phyloP scores from a whole-genome alignment of 2,797 vertebrate species.

The Siniperca scherzeri region DNA sequence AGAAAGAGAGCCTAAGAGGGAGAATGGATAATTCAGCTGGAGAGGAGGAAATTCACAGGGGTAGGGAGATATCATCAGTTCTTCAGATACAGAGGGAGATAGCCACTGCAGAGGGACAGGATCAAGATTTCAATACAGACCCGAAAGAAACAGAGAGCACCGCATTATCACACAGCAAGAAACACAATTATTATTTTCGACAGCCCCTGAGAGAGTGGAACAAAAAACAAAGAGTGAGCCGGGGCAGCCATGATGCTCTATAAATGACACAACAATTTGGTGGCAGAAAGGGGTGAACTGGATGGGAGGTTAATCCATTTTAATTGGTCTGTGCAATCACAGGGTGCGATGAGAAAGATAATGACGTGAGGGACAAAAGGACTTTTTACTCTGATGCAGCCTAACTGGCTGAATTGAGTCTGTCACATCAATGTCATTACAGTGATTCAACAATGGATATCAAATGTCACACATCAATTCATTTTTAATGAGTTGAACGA shows the following conservation, averaged over 20 bases:
- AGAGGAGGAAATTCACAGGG: constrained; percentile 68
- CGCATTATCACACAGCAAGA: constrained; percentile 73
- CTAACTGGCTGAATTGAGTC: constrained; percentile 76
- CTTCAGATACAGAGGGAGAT: constrained; percentile 73
- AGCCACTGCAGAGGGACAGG: constrained; percentile 68
- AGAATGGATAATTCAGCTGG: constrained; percentile 69
- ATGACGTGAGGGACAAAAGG: constrained; percentile 70
- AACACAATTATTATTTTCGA: constrained; percentile 80
- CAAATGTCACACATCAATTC: constrained; percentile 77
- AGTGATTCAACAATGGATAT: constrained; percentile 72
- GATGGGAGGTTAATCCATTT: constrained; percentile 72
- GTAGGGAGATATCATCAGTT: constrained; percentile 71
- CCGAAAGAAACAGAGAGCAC: constrained; percentile 70
- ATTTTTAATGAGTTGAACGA: constrained; percentile 71
- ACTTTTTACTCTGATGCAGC: constrained; percentile 67
- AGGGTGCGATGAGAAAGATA: constrained; percentile 71
- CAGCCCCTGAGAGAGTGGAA: constrained; percentile 60
- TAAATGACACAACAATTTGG: constrained; percentile 74
- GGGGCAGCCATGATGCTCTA: constrained; percentile 56
- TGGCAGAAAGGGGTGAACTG: constrained; percentile 59
- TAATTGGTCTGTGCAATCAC: constrained; percentile 79
- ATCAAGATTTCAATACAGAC: constrained; percentile 76
- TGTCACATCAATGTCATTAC: constrained; percentile 76
- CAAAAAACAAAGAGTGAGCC: constrained; percentile 62
- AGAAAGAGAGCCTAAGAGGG: constrained; percentile 57